Evolutionary conservation across 37 sponge, comb jelly and placozoan species (phyloP).

Genomic region (Agelas oroides): DNA sequence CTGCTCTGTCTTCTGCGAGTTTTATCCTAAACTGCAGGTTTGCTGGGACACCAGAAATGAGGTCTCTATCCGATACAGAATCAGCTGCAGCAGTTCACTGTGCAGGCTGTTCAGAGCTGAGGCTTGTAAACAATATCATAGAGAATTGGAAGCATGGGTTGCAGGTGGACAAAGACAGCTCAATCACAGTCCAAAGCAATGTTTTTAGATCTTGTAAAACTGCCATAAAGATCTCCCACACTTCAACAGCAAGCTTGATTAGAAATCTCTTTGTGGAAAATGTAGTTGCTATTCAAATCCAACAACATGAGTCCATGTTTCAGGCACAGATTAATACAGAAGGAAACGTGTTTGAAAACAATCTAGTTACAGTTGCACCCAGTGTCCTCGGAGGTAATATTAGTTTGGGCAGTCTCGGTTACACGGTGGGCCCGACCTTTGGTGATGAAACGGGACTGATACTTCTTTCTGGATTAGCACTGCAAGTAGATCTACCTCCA

Average conservation of each 20-base stretch:
- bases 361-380: background rate
- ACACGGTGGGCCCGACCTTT: too few species aligned
- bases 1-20: background rate
- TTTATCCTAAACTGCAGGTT: constrained; percentile 29
- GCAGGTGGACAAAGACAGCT: background rate
- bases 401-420: too few species aligned
- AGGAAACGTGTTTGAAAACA: constrained; percentile 12
- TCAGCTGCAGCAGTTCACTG: constrained; percentile 5
- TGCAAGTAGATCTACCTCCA: too few species aligned
- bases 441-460: too few species aligned
- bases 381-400: too few species aligned
- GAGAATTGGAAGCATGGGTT: background rate
- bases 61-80: background rate
- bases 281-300: background rate
- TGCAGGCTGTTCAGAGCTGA: background rate
- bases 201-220: constrained; percentile 15
- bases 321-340: background rate
- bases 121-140: constrained; percentile 18
- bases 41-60: background rate
- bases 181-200: constrained; percentile 18
- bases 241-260: background rate
- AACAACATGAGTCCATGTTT: background rate
- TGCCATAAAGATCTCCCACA: background rate
- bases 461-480: too few species aligned
- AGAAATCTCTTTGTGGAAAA: constrained; percentile 34